Evolutionary conservation across 2,888 invertebrate species (phyloP).

Genomic region (Drosophila peninsularis): DNA sequence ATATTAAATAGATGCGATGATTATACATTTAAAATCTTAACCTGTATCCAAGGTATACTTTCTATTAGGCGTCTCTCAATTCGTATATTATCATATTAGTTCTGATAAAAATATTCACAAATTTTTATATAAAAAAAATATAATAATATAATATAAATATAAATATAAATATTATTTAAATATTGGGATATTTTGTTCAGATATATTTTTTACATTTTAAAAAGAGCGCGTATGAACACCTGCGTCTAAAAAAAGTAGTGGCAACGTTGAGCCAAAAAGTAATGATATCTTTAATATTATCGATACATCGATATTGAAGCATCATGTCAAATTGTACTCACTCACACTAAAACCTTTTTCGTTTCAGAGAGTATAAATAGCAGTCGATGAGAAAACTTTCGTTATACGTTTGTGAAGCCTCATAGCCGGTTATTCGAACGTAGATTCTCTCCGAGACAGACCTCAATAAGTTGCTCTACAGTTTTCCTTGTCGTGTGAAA

Average conservation of each 20-base stretch:
- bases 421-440: conserved; percentile 88
- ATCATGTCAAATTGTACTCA: conserved; percentile 34
- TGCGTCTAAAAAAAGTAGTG: conserved; percentile 6
- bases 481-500: conserved; percentile 74
- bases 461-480: conserved; percentile 51
- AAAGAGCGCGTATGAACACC: not conserved
- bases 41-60: not conserved
- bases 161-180: too few species aligned
- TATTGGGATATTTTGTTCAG: too few species aligned
- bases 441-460: conserved; percentile 67
- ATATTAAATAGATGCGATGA: not conserved
- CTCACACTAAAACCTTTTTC: conserved; percentile 21
- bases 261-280: conserved; percentile 11
- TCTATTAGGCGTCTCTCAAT: not conserved
- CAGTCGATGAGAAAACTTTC: conserved; percentile 85
- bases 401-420: conserved; percentile 89
- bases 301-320: conserved; percentile 24
- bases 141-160: too few species aligned
- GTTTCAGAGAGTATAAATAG: conserved; percentile 86
- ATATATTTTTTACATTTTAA: conserved; percentile 2
- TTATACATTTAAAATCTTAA: too few species aligned
- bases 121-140: not conserved
- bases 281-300: conserved; percentile 2
- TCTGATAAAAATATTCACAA: not conserved
- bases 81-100: too few species aligned